Evolutionary conservation across 2,113 vertebrate species (phyloP), one percentile per base, ranked within the genome.

Genomic region (Pagrus major): DNA sequence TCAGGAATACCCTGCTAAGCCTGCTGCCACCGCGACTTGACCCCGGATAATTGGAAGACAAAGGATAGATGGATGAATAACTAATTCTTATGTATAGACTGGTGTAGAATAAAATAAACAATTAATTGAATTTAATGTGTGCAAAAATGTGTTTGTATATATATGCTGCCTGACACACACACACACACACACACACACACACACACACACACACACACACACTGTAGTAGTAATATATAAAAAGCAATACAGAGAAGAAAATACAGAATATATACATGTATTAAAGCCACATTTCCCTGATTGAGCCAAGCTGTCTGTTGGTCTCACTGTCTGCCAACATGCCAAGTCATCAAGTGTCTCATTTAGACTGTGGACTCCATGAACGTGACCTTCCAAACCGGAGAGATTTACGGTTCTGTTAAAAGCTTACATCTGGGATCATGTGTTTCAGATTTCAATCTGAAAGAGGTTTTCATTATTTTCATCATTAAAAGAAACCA

Each of bases 301-400:
- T 72, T 72, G 66, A 80, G 55, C 61, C 76, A 64, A 73, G 55
- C 42, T 46, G 52, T 51, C 31, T 65, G 39, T 41, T 44, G 51
- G 64, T 51, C 41, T 76, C 29, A 6, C 27, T 49, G 60, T 27
- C 41, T 68, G 51, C 64, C 69, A 33, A 41, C 21, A 65, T 44
- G 70, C 81, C 77, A 77, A 70, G 20, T 81, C 64, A 60, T 87
- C 81, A 73, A 77, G 61, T 27, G 56, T 73, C 77, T 71, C 61
- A n/a, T 23, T 58, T 6, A 41, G 51, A 56, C 20, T 5, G 51
- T 20, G 65, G 67, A 75, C 51, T 72, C 60, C 23, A 55, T 16
- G 41, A 35, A 86, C 8, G 29, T 71, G 75, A 75, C 65, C 80
- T 23, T 68, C 37, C n/a, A 76, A 67, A 44, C 66, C 27, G 52